phyloP scores from a whole-genome alignment of 2,113 vertebrate genomes.

The Brevimyrus niger region DNA sequence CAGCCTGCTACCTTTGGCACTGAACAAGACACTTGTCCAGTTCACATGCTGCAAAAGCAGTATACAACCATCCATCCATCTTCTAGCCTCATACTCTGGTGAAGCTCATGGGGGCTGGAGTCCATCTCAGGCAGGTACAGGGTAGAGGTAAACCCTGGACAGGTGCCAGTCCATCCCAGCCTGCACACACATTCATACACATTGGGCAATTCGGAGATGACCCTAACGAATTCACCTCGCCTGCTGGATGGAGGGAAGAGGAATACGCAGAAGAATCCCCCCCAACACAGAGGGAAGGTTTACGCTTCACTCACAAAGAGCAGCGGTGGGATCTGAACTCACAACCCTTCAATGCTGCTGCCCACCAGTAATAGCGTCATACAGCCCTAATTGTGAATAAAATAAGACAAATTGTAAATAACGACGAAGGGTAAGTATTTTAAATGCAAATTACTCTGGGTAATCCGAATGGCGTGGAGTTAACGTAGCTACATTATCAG shows the following conservation, averaged over 20 bases:
- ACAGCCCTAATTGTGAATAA: neutral
- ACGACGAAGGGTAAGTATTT: neutral
- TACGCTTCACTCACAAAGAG: neutral
- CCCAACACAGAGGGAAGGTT: neutral
- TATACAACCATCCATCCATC: neutral
- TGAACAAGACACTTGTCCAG: neutral
- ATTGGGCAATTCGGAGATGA: neutral
- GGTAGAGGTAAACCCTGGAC: neutral
- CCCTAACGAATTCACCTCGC: neutral
- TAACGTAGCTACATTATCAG: neutral
- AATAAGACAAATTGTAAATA: neutral
- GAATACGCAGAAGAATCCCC: neutral
- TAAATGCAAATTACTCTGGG: neutral
- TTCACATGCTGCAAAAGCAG: neutral
- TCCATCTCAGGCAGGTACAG: neutral
- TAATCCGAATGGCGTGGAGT: neutral
- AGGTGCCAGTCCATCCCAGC: neutral
- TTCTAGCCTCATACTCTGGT: neutral
- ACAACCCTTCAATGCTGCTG: neutral
- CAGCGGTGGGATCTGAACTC: neutral
- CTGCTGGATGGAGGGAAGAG: neutral
- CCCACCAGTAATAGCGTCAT: neutral
- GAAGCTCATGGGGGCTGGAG: neutral
- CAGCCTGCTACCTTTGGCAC: neutral
- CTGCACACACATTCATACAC: neutral